Evolutionary conservation across 92 coral and sea anemone genomes (phyloP), one percentile per base, ranked within the genome.

Genomic region (Virgularia gustaviana): DNA sequence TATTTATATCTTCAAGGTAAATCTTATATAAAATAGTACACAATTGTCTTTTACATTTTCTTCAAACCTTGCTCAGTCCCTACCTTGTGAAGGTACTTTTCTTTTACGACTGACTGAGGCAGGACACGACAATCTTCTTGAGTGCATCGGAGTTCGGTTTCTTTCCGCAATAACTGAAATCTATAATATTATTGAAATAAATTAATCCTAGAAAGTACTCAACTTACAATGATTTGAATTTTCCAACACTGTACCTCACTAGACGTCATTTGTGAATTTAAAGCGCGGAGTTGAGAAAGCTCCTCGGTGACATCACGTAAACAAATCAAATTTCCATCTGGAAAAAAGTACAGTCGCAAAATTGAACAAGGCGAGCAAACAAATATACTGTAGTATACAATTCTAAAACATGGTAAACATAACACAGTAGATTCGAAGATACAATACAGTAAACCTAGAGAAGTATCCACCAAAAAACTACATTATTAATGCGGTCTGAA

Each of bases 261-360:
- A 16, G 61, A 49, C 10, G 61, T 55, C 55, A 27, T 55, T 55
- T 68, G 59, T 5, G 61, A 53, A 33, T 68, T 68, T 37, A 5
- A 31, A 20, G 22, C 49, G 20, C 75, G 75, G 8, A 68, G 61
- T 16, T 68, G 53, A 22, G 42, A 68, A 72, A 92, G 83, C 64
- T 89, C 98, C 52, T 92, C 98, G 66, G 85, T 92, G 24, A 92
- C 84, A 61, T 85, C 94, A 77, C 98, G 79, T 33, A 92, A 65
- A 39, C 87, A 77, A 56, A 79, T 83, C 23, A 92, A 85, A 32
- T 92, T 92, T 78, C 87, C 90, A 65, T 92, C 98, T 92, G 83
- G 55, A 55, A 63, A 58, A n/a, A 70, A 63, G 56, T 18, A 16
- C 15, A 33, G 43, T 44, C 32, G n/a, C 36, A 19, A 31, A 3